These are phyloP conservation scores for Cuculus canorus DNA, from an alignment of 2,797 vertebrate species.

Conservation along the genomic window DNA sequence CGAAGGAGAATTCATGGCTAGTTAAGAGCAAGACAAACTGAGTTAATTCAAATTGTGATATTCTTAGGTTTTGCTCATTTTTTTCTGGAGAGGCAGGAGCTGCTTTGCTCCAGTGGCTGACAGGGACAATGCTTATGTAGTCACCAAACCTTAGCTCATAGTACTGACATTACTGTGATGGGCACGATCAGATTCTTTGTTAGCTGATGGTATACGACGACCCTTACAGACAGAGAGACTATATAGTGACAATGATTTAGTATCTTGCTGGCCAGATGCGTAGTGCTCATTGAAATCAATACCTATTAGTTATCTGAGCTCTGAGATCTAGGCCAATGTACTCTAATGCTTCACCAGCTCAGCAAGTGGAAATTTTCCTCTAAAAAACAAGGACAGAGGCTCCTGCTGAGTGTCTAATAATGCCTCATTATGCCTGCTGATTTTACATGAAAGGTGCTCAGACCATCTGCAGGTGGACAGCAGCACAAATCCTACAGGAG, in stretches of 20 bases:
- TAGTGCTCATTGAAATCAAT: neutral
- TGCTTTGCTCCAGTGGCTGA: neutral
- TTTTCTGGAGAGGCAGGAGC: neutral
- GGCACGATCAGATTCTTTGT: neutral
- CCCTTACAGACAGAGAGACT: neutral
- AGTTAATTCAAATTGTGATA: neutral
- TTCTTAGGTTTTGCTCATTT: neutral
- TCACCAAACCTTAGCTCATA: neutral
- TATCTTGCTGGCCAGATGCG: neutral
- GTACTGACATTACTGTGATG: neutral
- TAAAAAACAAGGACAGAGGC: neutral
- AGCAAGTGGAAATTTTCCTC: neutral
- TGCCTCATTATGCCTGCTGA: constrained; percentile 31
- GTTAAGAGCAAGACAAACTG: neutral
- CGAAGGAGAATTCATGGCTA: neutral
- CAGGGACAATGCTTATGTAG: fast-evolving
- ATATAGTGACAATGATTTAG: constrained; percentile 19
- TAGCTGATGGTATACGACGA: neutral
- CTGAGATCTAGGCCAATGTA: neutral
- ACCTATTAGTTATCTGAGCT: constrained; percentile 12
- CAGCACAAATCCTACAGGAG: neutral
- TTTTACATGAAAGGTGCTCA: constrained; percentile 44
- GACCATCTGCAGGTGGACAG: constrained; percentile 1
- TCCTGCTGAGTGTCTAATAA: neutral
- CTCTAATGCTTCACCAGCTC: neutral